Evolutionary conservation across 2,888 invertebrate species (phyloP), one percentile per base, ranked within the genome.

Genomic region (Noctua fimbriata): DNA sequence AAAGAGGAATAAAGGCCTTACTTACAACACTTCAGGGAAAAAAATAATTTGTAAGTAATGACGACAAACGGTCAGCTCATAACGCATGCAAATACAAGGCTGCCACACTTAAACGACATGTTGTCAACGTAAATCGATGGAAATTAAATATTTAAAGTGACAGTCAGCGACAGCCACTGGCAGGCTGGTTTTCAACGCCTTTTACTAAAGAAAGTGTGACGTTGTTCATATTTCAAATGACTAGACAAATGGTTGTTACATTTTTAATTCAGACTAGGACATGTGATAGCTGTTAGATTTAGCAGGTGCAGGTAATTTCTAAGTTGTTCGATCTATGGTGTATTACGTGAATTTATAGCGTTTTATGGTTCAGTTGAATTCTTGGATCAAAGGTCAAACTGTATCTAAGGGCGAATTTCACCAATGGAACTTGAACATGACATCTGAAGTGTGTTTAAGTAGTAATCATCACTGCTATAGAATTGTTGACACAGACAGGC

Each of bases 131-230:
- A 49, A 75, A 83, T 83, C 72, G 72, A 75, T 55, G 65, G 49
- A 44, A 67, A 77, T 77, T 28, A 67, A 87, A 83, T 84, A 84
- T 84, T 87, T 58, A 83, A 72, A 71, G 44, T 70, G 63, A 73
- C 70, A 65, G 4, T 47, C 47, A 63, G 24, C 14, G 82, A 76
- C 76, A 82, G n/a, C 18, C 12, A 65, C 47, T 28, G 41, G 14
- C 60, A 41, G 52, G 41, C 14, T 41, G 58, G 71, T 63, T 71
- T 71, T 58, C 32, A 74, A 74, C 63, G 41, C 55, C 47, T 70
- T 55, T 69, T 65, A 36, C 76, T 82, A 21, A 65, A 70, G n/a
- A 21, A 47, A 85, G 12, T 44, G 44, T 63, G 47, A 36, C 6
- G 21, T 63, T 47, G 12, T 28, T 60, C 18, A 52, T 44, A 84